These are phyloP conservation scores for Rallus crepitans DNA, from an alignment of 2,797 vertebrate species.

Conservation along the genomic window DNA sequence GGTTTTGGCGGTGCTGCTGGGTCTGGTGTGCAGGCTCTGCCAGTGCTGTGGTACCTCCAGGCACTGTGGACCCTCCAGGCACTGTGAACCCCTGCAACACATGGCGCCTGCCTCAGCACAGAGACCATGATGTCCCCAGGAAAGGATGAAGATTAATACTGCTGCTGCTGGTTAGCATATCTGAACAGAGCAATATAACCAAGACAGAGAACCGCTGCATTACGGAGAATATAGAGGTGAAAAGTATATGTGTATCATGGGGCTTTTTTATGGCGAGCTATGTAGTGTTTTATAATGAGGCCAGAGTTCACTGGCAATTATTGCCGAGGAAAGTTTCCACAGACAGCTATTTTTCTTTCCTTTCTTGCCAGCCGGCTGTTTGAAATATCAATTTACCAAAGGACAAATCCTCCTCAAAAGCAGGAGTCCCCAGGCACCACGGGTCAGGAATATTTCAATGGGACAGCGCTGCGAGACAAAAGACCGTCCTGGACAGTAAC, in stretches of 20 bases:
- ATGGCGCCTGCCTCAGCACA: accelerated
- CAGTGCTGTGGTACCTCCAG: accelerated
- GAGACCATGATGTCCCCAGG: background rate
- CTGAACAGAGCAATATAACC: background rate
- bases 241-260: constrained; percentile 26
- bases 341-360: constrained; percentile 37
- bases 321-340: constrained; percentile 52
- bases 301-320: constrained; percentile 66
- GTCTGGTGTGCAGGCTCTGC: accelerated
- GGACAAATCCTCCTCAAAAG: constrained; percentile 52
- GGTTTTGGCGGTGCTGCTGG: accelerated
- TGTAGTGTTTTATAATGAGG: constrained; percentile 70
- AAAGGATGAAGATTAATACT: background rate
- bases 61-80: background rate
- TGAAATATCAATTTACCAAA: constrained; percentile 44
- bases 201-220: background rate
- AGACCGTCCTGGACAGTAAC: background rate
- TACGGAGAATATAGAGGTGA: constrained; percentile 8
- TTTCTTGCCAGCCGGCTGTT: constrained; percentile 27
- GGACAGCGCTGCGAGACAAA: background rate
- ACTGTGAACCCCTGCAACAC: background rate
- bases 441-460: background rate
- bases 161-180: background rate
- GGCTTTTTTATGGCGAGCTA: constrained; percentile 34
- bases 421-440: background rate